Percentiles rank a stretch among this genome's conserved stretches.
These are phyloP conservation scores for Heterocephalus glaber DNA, from an alignment of 2,113 vertebrate genomes.

Conservation along the genomic window DNA sequence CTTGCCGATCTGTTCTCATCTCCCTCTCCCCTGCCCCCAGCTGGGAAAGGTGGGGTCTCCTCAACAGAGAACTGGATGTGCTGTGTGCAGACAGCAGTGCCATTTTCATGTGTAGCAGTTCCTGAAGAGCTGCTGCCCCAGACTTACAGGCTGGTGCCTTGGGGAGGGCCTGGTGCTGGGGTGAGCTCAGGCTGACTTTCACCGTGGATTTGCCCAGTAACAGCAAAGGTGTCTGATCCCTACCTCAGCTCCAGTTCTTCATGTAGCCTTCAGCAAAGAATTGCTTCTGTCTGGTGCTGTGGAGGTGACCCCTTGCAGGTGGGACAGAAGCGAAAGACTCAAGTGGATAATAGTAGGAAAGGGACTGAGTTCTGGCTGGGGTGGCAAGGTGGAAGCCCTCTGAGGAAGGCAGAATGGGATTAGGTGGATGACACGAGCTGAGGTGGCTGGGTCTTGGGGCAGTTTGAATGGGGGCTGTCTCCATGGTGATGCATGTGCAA, in stretches of 20 bases:
- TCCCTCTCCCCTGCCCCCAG: slow-evolving; percentile 42
- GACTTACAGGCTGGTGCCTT: fast-evolving
- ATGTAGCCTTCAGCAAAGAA: not conserved
- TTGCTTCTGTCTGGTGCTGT: not conserved
- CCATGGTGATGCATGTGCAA: not conserved
- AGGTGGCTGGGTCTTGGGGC: not conserved
- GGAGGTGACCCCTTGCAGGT: too few species aligned
- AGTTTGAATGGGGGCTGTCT: too few species aligned
- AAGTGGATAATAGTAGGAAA: fast-evolving
- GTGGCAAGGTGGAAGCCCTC: not conserved
- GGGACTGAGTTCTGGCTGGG: not conserved
- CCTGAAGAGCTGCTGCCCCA: not conserved
- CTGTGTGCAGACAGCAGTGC: not conserved
- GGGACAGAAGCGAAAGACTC: not conserved
- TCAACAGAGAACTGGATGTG: fast-evolving
- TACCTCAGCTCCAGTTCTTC: too few species aligned
- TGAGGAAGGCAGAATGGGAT: not conserved
- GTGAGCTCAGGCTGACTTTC: not conserved
- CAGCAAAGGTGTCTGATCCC: not conserved
- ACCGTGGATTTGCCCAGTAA: fast-evolving
- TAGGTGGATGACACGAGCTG: fast-evolving
- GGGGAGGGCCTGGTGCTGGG: not conserved
- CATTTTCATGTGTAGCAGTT: not conserved
- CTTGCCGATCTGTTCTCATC: not conserved
- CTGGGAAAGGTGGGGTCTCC: not conserved